Evolutionary conservation across 1,140 invertebrate genomes (phyloP).

Genomic region (Phortica variegata): DNA sequence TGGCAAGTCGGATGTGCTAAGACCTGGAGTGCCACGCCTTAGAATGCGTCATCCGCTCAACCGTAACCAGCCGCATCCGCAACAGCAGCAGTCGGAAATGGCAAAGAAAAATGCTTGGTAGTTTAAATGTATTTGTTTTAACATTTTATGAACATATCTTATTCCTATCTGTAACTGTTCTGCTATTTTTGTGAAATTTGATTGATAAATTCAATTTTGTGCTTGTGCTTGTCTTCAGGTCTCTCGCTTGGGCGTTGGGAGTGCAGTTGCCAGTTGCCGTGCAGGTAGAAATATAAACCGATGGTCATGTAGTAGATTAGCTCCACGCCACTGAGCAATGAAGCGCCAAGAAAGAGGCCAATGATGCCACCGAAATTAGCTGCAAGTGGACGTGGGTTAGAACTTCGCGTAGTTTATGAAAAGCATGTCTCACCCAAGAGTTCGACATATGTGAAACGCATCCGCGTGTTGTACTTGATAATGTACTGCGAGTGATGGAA

Average conservation of each 20-base stretch:
- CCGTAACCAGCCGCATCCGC: neutral
- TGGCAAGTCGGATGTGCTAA: too few relatives aligned
- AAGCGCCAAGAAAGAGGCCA: slow-evolving; percentile 55
- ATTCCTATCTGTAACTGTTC: neutral
- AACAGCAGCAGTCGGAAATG: neutral
- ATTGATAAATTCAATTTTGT: neutral
- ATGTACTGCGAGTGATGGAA: slow-evolving; percentile 35
- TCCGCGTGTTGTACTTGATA: slow-evolving; percentile 35
- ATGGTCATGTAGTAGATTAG: slow-evolving; percentile 54
- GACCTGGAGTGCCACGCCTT: too few relatives aligned
- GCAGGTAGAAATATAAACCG: slow-evolving; percentile 37
- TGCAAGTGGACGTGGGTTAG: slow-evolving; percentile 2
- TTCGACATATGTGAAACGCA: slow-evolving; percentile 51
- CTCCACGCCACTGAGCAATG: slow-evolving; percentile 52
- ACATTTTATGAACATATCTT: too few relatives aligned
- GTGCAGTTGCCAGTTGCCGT: neutral
- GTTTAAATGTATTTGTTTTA: too few relatives aligned
- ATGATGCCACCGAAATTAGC: slow-evolving; percentile 56
- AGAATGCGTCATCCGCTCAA: slow-evolving; percentile 15
- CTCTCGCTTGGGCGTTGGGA: neutral
- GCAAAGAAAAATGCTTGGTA: slow-evolving; percentile 24
- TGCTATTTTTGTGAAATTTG: neutral
- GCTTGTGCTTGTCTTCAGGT: neutral
- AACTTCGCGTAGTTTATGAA: neutral
- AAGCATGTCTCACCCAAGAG: slow-evolving; percentile 35